Evolutionary conservation across 2,888 invertebrate genomes (phyloP), one percentile per base, ranked within the genome.

Genomic region (Cryptops parisi): DNA sequence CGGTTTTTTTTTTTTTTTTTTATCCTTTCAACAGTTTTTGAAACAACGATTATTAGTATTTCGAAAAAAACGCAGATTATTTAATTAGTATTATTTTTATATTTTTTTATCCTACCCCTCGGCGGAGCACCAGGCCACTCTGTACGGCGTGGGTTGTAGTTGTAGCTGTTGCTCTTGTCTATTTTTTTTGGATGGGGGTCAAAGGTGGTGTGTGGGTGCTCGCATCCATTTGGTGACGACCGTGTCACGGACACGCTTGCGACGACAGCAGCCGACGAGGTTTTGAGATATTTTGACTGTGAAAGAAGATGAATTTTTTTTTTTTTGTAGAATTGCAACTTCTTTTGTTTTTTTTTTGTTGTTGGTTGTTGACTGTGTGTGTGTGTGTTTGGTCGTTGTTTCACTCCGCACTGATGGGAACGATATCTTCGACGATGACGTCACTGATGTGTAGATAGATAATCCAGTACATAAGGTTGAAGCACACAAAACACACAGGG

Each of bases 391-490:
- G 21, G 6, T 9, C 17, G 17, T n/a, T 38, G 6, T 21, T 48
- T 43, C 45, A 54, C 39, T 54, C 55, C 22, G 55, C 43, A 26
- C 78, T 78, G 59, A 86, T 77, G 66, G 84, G 76, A 69, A 89
- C 89, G 72, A 90, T 78, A 75, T 90, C 90, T 72, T 90, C 89
- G 72, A 88, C 88, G 65, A 90, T 87, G 67, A 89, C 89, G 76
- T 91, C 90, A 69, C 89, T 89, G 71, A 91, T 90, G 78, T 91
- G 90, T 64, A 91, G 78, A 71, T 91, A 91, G 69, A 91, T 90
- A 72, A 91, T 90, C 91, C 91, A 91, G 76, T 91, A 91, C 90
- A 91, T 90, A 64, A 91, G 80, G 75, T 97, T 97, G 79, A 97
- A 97, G 74, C 94, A 87, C 61, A 96, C 86, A 78, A 97, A 97